Percentiles rank a stretch among this genome's conserved stretches.
Conservation (phyloP, 2,113 vertebrate genomes). For the Nesogale talazaci region DNA sequence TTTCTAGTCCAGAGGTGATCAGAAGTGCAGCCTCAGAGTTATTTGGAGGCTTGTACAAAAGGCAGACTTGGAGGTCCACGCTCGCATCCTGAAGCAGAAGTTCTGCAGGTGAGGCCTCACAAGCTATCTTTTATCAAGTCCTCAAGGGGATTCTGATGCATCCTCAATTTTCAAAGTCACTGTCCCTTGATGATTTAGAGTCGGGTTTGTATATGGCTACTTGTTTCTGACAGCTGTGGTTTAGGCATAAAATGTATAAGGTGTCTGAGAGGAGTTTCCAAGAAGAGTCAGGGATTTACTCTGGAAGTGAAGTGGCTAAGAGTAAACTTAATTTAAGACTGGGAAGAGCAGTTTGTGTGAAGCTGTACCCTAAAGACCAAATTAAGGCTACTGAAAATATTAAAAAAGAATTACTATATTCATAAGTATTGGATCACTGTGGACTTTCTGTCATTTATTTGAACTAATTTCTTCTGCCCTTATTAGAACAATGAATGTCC, state of each 20-base stretch:
- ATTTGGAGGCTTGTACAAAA: background rate
- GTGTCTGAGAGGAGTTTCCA: conserved; percentile 28
- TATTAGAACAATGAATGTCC: background rate
- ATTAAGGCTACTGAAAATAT: conserved; percentile 21
- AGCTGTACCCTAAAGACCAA: conserved; percentile 14
- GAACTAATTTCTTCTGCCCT: background rate
- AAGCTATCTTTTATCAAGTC: background rate
- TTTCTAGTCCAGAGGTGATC: background rate
- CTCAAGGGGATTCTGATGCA: background rate
- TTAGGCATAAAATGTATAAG: background rate
- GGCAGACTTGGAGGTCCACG: background rate
- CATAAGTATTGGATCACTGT: background rate
- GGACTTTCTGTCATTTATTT: conserved; percentile 24
- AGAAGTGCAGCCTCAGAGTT: background rate
- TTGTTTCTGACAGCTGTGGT: background rate
- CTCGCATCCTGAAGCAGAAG: background rate
- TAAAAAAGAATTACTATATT: conserved; percentile 40
- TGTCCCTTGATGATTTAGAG: background rate
- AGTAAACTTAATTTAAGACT: conserved; percentile 18
- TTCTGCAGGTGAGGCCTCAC: background rate
- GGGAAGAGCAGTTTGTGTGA: background rate
- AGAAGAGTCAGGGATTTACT: conserved; percentile 38
- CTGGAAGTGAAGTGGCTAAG: conserved; percentile 5
- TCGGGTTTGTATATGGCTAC: background rate
- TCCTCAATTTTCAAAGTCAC: background rate